Conservation (phyloP, 1,140 invertebrate genomes). For the Zaprionus gabonicus region DNA sequence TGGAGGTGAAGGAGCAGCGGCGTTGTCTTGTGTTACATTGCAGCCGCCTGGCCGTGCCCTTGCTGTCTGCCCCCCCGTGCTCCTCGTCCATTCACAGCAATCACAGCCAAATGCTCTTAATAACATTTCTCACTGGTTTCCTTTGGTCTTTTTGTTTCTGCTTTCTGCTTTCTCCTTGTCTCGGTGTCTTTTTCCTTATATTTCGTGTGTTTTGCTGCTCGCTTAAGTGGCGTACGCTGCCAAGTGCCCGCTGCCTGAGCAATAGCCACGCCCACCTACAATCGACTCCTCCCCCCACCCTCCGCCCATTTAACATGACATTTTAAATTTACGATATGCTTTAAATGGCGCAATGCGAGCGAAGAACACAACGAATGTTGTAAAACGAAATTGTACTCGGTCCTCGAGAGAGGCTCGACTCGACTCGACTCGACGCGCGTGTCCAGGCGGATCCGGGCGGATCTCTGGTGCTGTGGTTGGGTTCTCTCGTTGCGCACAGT, state of each 20-base stretch:
- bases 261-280: slow-evolving; percentile 54
- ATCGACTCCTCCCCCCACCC: slow-evolving; percentile 27
- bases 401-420: slow-evolving; percentile 38
- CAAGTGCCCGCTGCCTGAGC: slow-evolving; percentile 47
- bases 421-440: background rate
- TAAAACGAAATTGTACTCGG: slow-evolving; percentile 79
- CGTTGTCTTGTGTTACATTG: slow-evolving; percentile 27
- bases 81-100: slow-evolving; percentile 48
- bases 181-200: slow-evolving; percentile 27
- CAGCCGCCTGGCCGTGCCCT: slow-evolving; percentile 18
- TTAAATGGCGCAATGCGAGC: slow-evolving; percentile 78
- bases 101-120: slow-evolving; percentile 75
- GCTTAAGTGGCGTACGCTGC: slow-evolving; percentile 68
- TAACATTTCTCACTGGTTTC: slow-evolving; percentile 75
- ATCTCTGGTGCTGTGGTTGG: slow-evolving; percentile 50
- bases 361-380: slow-evolving; percentile 75
- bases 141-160: slow-evolving; percentile 35
- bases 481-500: slow-evolving; percentile 56
- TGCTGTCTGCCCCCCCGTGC: background rate
- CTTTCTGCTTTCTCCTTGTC: slow-evolving; percentile 38
- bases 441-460: slow-evolving; percentile 21
- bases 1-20: slow-evolving; percentile 15
- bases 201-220: slow-evolving; percentile 33
- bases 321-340: slow-evolving; percentile 83
- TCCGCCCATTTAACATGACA: slow-evolving; percentile 72